Evolutionary conservation across 64 coral and sea anemone genomes (phyloP).

Genomic region (Cladopsammia gracilis): DNA sequence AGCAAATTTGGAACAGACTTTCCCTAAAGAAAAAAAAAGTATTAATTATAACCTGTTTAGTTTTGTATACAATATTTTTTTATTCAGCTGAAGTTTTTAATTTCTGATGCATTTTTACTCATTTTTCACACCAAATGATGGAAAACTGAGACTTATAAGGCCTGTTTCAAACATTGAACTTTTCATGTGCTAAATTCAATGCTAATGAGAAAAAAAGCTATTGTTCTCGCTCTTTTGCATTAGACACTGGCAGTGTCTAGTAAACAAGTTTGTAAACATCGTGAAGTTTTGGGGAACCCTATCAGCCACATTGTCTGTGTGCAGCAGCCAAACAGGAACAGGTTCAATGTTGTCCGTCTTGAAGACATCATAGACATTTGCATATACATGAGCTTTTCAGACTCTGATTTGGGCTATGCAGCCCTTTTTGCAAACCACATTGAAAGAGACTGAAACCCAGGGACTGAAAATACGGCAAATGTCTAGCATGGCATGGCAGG

Average conservation of each 20-base stretch:
- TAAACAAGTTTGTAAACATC: slow-evolving; percentile 6
- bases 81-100: too few species aligned
- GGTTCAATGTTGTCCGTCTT: slow-evolving; percentile 42
- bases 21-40: too few species aligned
- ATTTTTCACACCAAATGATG: too few species aligned
- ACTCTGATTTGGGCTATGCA: slow-evolving; percentile 44
- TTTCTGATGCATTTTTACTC: too few species aligned
- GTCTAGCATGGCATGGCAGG: not conserved
- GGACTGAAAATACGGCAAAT: too few species aligned
- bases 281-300: slow-evolving; percentile 22
- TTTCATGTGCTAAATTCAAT: too few species aligned
- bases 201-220: too few species aligned
- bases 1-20: slow-evolving; percentile 3
- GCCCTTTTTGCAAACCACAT: slow-evolving; percentile 63
- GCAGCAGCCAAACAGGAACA: slow-evolving; percentile 27
- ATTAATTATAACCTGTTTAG: too few species aligned
- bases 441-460: slow-evolving; percentile 63
- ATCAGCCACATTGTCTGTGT: slow-evolving; percentile 55
- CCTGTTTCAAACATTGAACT: too few species aligned
- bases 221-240: too few species aligned
- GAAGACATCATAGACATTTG: slow-evolving; percentile 47
- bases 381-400: slow-evolving; percentile 60
- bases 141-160: too few species aligned
- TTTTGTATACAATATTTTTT: too few species aligned
- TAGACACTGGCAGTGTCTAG: slow-evolving; percentile 8